Percentiles rank a stretch among this genome's conserved stretches.
These are phyloP conservation scores for Rattus rattus DNA, from an alignment of 2,113 vertebrate species.

Conservation along the genomic window DNA sequence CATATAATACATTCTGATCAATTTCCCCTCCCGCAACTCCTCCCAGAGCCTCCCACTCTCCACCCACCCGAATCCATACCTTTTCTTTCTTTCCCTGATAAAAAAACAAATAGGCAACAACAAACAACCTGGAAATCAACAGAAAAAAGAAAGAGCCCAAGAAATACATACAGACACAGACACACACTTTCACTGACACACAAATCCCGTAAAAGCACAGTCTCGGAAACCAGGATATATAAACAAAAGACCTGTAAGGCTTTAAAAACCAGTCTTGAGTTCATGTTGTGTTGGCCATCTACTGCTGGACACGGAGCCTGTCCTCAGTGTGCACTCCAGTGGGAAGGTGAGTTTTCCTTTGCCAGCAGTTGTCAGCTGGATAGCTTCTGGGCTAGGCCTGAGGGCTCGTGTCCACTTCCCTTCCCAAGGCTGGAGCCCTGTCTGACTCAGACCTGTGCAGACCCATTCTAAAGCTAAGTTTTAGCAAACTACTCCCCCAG, in stretches of 20 bases:
- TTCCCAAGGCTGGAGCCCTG: neutral
- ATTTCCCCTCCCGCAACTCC: neutral
- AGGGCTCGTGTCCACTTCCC: neutral
- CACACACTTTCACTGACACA: neutral
- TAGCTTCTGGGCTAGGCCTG: neutral
- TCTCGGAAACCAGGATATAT: neutral
- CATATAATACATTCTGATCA: neutral
- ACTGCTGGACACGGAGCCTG: neutral
- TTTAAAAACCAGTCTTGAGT: neutral
- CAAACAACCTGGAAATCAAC: neutral
- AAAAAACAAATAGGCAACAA: neutral
- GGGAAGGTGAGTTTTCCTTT: neutral
- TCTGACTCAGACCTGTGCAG: neutral
- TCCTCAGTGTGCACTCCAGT: neutral
- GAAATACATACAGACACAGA: neutral
- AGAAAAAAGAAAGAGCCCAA: neutral
- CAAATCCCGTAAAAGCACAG: neutral
- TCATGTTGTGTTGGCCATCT: neutral
- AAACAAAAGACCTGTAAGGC: neutral
- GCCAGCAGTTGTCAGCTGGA: neutral
- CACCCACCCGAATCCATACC: neutral
- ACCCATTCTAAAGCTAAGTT: conserved; percentile 1
- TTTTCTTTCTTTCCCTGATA: neutral
- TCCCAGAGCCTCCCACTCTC: neutral
- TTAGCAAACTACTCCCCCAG: neutral